These are phyloP conservation scores for Drosophila parabipectinata DNA, from an alignment of 1,140 invertebrate species.

Conservation along the genomic window DNA sequence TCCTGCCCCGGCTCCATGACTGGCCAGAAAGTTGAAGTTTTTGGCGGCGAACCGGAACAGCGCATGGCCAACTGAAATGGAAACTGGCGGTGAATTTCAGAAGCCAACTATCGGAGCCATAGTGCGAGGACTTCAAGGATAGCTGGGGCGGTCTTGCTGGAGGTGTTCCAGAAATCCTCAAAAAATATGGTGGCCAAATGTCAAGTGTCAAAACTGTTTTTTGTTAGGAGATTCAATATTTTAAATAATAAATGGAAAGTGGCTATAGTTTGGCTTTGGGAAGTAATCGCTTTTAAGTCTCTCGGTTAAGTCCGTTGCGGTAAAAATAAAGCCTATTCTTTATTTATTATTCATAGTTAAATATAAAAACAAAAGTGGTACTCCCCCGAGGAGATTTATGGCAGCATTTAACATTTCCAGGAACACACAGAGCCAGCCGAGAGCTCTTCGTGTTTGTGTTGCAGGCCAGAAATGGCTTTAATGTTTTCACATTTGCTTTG, in stretches of 20 bases:
- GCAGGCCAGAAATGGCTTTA: constrained; percentile 72
- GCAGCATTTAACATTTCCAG: constrained; percentile 33
- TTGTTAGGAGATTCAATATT: neutral
- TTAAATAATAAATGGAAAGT: neutral
- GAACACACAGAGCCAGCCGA: constrained; percentile 14
- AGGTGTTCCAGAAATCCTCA: constrained; percentile 21
- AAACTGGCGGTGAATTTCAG: constrained; percentile 34
- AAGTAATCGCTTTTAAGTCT: neutral
- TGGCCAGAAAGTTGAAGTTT: constrained; percentile 64
- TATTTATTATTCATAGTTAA: constrained; percentile 39
- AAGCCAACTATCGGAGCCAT: constrained; percentile 57
- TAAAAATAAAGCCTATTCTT: constrained; percentile 1
- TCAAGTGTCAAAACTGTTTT: neutral
- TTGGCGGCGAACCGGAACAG: constrained; percentile 65
- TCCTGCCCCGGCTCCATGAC: constrained; percentile 64
- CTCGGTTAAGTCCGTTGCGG: neutral
- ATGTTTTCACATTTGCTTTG: constrained; percentile 82
- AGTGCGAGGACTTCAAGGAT: constrained; percentile 38
- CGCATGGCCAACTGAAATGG: constrained; percentile 69
- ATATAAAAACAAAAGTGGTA: constrained; percentile 40
- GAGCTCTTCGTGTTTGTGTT: constrained; percentile 39
- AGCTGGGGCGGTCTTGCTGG: neutral
- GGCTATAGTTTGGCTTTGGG: neutral
- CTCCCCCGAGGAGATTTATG: constrained; percentile 34
- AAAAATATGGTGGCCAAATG: neutral